Conservation (phyloP, 2,113 vertebrate species). For the Hymenochirus boettgeri region DNA sequence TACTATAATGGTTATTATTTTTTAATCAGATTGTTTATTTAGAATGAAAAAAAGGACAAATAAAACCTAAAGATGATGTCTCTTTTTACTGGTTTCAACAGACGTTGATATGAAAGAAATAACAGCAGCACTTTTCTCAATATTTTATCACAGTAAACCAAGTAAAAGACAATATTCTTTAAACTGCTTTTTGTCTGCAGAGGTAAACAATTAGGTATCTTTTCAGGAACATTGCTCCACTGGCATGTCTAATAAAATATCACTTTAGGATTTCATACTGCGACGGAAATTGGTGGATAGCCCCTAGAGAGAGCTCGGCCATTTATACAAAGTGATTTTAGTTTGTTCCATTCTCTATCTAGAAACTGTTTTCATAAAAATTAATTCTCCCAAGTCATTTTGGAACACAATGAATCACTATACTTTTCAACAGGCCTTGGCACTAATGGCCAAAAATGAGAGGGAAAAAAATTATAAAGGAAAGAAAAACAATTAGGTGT, state of each 20-base stretch:
- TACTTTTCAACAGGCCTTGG: constrained; percentile 48
- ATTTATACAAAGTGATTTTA: constrained; percentile 49
- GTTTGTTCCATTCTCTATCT: constrained; percentile 43
- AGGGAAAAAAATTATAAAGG: constrained; percentile 20
- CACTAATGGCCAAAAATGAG: constrained; percentile 44
- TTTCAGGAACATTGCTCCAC: constrained; percentile 21
- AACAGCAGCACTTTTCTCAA: no score
- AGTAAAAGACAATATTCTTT: constrained; percentile 1
- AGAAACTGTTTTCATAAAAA: constrained; percentile 52
- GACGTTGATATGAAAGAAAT: no score
- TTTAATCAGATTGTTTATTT: constrained; percentile 20
- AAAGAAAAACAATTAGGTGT: constrained; percentile 33
- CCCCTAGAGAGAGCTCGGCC: constrained; percentile 46
- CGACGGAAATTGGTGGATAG: constrained; percentile 51
- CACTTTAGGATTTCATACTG: constrained; percentile 46
- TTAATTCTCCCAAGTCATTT: constrained; percentile 54
- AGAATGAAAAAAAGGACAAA: background rate
- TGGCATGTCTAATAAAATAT: constrained; percentile 30
- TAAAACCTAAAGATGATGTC: no score
- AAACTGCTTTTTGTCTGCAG: constrained; percentile 1
- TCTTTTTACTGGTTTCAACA: no score
- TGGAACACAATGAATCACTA: constrained; percentile 51
- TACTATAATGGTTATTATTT: constrained; percentile 9
- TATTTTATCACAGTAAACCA: background rate
- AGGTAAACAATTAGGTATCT: constrained; percentile 27